A percentile compares a stretch with the other conserved stretches of the same genome.
These are phyloP conservation scores for Danio choprae DNA, from an alignment of 2,797 vertebrate genomes.

Conservation along the genomic window DNA sequence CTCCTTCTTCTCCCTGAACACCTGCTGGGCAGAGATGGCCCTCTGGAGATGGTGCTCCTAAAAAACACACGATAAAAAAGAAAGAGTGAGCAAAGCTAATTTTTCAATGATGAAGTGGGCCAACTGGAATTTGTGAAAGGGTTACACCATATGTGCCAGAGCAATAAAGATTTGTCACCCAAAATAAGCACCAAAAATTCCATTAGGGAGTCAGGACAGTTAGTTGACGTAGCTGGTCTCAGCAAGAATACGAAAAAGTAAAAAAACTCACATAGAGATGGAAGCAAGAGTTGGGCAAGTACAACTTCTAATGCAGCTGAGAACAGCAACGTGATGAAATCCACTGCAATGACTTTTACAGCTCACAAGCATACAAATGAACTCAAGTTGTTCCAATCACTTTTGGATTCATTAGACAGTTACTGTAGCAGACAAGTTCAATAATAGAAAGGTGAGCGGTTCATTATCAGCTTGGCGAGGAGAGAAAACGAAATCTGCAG, in stretches of 20 bases:
- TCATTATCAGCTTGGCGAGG: conserved; percentile 13
- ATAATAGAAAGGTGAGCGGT: conserved; percentile 22
- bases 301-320: conserved; percentile 19
- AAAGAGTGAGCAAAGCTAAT: background rate
- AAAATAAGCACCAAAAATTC: background rate
- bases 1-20: conserved; percentile 93
- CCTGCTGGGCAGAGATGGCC: conserved; percentile 93
- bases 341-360: conserved; percentile 29
- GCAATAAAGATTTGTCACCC: background rate
- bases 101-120: background rate
- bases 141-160: background rate
- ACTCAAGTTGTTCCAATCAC: background rate
- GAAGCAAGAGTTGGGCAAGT: conserved; percentile 9
- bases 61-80: conserved; percentile 33
- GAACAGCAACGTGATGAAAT: conserved; percentile 53
- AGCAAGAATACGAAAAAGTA: conserved; percentile 12
- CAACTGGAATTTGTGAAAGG: background rate
- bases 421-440: background rate
- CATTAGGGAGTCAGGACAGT: background rate
- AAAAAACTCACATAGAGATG: conserved; percentile 8
- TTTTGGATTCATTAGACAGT: background rate
- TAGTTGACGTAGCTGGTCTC: conserved; percentile 1
- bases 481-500: background rate
- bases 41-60: conserved; percentile 95
- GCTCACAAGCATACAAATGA: conserved; percentile 21